These are phyloP conservation scores for Stercorarius parasiticus DNA, from an alignment of 2,113 vertebrate species.

Conservation along the genomic window DNA sequence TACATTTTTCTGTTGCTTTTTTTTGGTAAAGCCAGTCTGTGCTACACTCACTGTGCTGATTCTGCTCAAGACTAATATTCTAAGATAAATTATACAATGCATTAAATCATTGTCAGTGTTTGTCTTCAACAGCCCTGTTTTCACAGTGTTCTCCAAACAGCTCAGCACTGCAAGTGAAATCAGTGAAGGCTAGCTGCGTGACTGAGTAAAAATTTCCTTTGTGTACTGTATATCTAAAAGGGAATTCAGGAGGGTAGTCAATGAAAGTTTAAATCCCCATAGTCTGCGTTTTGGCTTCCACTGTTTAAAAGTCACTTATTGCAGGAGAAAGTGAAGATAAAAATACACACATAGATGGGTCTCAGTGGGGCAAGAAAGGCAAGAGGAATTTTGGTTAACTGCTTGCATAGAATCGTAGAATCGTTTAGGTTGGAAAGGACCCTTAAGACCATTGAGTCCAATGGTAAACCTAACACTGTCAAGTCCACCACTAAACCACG, in stretches of 20 bases:
- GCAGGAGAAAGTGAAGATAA: background rate
- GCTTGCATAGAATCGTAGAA: background rate
- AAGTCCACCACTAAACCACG: background rate
- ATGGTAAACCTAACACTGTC: background rate
- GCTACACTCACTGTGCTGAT: background rate
- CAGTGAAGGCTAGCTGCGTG: background rate
- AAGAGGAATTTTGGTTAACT: background rate
- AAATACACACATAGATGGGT: background rate
- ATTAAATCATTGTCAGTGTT: background rate
- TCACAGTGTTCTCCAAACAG: background rate
- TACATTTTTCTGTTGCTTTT: background rate
- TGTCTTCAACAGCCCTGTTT: background rate
- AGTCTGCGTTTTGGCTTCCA: background rate
- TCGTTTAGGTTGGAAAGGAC: background rate
- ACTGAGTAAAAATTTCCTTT: background rate
- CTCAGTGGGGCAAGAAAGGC: background rate
- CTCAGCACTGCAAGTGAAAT: background rate
- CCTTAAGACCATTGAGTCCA: background rate
- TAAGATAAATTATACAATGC: background rate
- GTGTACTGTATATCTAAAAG: background rate
- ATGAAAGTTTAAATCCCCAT: background rate
- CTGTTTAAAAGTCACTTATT: background rate
- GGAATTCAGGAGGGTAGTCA: background rate
- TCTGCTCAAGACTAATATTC: background rate
- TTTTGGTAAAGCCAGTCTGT: background rate